Percentiles rank a stretch among this genome's conserved stretches.
Evolutionary conservation across 2,888 invertebrate species (phyloP).

Genomic region (Drymonia ruficornis): DNA sequence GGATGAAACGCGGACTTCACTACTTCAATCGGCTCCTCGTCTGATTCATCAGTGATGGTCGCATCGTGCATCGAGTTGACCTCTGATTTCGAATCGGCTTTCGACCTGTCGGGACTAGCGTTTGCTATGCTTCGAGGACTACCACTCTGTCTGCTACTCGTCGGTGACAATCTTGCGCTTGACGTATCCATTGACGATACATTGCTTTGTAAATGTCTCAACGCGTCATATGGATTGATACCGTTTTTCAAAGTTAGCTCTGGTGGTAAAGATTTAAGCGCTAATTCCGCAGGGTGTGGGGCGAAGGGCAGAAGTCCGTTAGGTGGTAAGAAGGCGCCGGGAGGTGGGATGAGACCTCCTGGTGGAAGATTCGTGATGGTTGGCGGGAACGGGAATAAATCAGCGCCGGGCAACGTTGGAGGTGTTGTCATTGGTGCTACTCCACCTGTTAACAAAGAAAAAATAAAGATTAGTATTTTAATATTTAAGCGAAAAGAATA

Average conservation of each 20-base stretch:
- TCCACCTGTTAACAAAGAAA: conserved; percentile 74
- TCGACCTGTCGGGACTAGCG: conserved; percentile 77
- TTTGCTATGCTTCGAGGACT: conserved; percentile 78
- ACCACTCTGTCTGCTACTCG: conserved; percentile 82
- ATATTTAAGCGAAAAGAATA: not conserved
- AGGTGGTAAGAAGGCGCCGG: conserved; percentile 84
- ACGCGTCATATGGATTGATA: conserved; percentile 84
- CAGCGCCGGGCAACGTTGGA: conserved; percentile 69
- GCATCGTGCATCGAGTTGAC: conserved; percentile 87
- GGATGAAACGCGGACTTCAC: conserved; percentile 91
- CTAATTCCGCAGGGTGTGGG: conserved; percentile 80
- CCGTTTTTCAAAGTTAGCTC: conserved; percentile 82
- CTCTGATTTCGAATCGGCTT: conserved; percentile 84
- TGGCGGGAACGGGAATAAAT: conserved; percentile 76
- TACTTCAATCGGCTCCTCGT: conserved; percentile 90
- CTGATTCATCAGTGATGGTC: conserved; percentile 86
- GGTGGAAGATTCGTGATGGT: conserved; percentile 73
- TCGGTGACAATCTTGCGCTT: conserved; percentile 81
- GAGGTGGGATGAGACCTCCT: conserved; percentile 83
- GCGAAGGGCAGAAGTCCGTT: conserved; percentile 82
- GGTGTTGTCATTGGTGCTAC: conserved; percentile 66
- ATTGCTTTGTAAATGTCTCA: conserved; percentile 75
- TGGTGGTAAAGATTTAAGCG: conserved; percentile 75
- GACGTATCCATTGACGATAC: conserved; percentile 77
- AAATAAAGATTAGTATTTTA: conserved; percentile 17